A percentile compares a stretch with the other conserved stretches of the same genome.
Evolutionary conservation across 1,140 invertebrate species (phyloP).

Genomic region (Argopecten irradians): DNA sequence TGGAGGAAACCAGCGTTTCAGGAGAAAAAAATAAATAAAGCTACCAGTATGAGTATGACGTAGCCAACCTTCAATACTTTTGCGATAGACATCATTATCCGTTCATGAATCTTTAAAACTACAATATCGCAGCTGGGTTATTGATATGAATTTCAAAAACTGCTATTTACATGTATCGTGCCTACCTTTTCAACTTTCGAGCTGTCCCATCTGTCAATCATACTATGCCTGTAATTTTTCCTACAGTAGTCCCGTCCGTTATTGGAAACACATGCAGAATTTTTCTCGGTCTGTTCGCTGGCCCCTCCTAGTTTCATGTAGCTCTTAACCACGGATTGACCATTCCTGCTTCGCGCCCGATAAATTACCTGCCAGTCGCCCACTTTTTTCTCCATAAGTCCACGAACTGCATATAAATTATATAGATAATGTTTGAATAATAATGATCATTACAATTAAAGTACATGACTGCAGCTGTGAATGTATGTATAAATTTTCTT

Average conservation of each 20-base stretch:
- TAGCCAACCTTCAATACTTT: too few relatives aligned
- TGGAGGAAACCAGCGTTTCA: too few relatives aligned
- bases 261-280: background rate
- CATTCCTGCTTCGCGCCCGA: background rate
- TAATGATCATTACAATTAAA: too few relatives aligned
- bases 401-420: background rate
- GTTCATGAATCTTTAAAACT: too few relatives aligned
- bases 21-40: too few relatives aligned
- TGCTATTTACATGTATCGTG: too few relatives aligned
- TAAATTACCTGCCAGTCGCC: background rate
- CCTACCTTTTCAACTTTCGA: background rate
- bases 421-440: background rate
- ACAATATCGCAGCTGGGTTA: too few relatives aligned
- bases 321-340: background rate
- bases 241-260: background rate
- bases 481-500: too few relatives aligned
- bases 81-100: too few relatives aligned
- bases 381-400: background rate
- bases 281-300: background rate
- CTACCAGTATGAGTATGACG: too few relatives aligned
- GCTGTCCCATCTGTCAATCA: slow-evolving; percentile 10
- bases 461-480: too few relatives aligned
- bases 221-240: background rate
- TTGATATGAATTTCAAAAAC: too few relatives aligned
- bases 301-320: background rate